These are phyloP conservation scores for Drosophila seguyi DNA, from an alignment of 1,140 invertebrate genomes.

Conservation along the genomic window DNA sequence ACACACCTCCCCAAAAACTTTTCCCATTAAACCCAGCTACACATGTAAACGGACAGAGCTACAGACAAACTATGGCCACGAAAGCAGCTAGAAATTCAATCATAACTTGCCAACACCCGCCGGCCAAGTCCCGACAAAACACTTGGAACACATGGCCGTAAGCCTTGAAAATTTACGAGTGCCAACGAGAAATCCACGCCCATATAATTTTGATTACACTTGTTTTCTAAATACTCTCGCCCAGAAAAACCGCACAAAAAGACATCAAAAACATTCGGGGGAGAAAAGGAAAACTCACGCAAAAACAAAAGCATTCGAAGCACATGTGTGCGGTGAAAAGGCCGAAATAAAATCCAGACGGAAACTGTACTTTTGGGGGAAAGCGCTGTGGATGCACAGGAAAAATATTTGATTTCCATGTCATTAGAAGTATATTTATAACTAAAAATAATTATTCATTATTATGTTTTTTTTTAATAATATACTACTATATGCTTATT, in stretches of 20 bases:
- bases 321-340: constrained; percentile 54
- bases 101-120: constrained; percentile 71
- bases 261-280: constrained; percentile 29
- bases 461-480: too few species aligned
- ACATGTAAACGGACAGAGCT: constrained; percentile 15
- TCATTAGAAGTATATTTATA: too few species aligned
- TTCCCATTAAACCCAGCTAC: constrained; percentile 64
- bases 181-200: constrained; percentile 57
- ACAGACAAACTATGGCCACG: constrained; percentile 48
- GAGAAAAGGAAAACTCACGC: constrained; percentile 23
- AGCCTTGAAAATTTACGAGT: constrained; percentile 74
- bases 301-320: constrained; percentile 47
- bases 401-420: background rate
- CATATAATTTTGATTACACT: constrained; percentile 83
- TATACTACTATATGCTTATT: too few species aligned
- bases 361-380: constrained; percentile 30
- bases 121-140: constrained; percentile 20
- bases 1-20: constrained; percentile 44
- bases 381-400: constrained; percentile 1
- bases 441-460: too few species aligned
- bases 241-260: constrained; percentile 55
- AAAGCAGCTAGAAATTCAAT: constrained; percentile 77
- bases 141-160: constrained; percentile 63
- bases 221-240: constrained; percentile 80
- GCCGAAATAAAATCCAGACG: constrained; percentile 64